Evolutionary conservation across 1,140 invertebrate species (phyloP).

Genomic region (Zaprionus kolodkinae): DNA sequence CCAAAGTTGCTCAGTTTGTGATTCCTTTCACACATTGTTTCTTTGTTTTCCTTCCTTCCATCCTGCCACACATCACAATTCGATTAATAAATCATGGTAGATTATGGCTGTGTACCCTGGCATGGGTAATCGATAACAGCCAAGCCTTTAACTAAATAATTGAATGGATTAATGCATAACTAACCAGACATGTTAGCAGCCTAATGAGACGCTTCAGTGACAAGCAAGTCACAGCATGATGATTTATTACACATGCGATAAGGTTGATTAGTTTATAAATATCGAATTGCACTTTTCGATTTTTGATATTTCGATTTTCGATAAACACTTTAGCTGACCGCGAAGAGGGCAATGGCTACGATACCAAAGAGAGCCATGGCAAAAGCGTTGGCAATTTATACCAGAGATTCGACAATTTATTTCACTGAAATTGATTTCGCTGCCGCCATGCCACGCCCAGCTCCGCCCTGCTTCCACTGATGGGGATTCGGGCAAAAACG

Average conservation of each 20-base stretch:
- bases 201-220: conserved; percentile 54
- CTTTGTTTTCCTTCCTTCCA: neutral
- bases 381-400: conserved; percentile 71
- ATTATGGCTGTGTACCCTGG: conserved; percentile 5
- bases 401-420: conserved; percentile 79
- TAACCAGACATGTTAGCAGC: conserved; percentile 22
- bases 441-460: conserved; percentile 4
- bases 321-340: conserved; percentile 27
- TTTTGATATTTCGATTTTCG: conserved; percentile 17
- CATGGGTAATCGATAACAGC: conserved; percentile 32
- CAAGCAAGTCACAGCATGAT: conserved; percentile 29
- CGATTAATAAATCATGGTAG: conserved; percentile 42
- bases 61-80: neutral
- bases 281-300: conserved; percentile 25
- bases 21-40: conserved; percentile 6
- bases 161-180: conserved; percentile 50
- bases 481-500: conserved; percentile 28
- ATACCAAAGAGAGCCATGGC: conserved; percentile 42
- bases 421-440: conserved; percentile 73
- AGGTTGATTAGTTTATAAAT: conserved; percentile 14
- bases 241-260: conserved; percentile 51
- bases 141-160: conserved; percentile 48
- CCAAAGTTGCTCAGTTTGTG: neutral
- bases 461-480: neutral
- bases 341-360: neutral